These are phyloP conservation scores for Drosophila suzukii DNA, from an alignment of 1,140 invertebrate genomes.

Conservation along the genomic window DNA sequence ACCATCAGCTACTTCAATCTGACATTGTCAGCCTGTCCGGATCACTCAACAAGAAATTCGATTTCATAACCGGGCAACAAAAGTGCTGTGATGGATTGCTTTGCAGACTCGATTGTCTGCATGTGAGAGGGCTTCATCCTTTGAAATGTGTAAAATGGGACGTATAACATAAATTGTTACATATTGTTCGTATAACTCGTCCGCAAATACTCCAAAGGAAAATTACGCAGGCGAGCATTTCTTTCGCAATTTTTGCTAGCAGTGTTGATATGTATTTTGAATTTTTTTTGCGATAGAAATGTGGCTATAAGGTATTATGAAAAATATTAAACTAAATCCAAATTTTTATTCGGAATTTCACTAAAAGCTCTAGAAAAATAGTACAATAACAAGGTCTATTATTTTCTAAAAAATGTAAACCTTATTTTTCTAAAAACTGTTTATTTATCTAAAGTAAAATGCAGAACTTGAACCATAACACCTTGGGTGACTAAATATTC, in stretches of 20 bases:
- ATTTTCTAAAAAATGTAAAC: no score
- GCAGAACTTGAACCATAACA: no score
- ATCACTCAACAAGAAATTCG: constrained; percentile 27
- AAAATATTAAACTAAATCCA: no score
- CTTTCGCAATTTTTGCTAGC: constrained; percentile 48
- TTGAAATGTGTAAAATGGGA: constrained; percentile 9
- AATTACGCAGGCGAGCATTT: constrained; percentile 46
- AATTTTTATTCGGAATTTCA: no score
- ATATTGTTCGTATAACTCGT: constrained; percentile 33
- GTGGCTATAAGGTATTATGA: no score
- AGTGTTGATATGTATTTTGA: neutral
- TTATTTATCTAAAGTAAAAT: no score
- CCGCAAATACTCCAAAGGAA: constrained; percentile 47
- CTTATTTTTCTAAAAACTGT: no score
- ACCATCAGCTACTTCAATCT: constrained; percentile 1
- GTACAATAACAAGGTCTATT: no score
- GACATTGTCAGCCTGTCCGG: constrained; percentile 26
- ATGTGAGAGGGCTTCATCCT: constrained; percentile 2
- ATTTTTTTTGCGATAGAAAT: neutral
- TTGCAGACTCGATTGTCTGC: constrained; percentile 14
- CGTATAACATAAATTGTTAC: constrained; percentile 21
- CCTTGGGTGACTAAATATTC: no score
- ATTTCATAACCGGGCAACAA: constrained; percentile 28
- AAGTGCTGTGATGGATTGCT: constrained; percentile 39
- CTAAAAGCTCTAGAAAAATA: no score